Base-by-base conservation (phyloP, 1,140 invertebrate species). In the Hyles vespertilio region DNA sequence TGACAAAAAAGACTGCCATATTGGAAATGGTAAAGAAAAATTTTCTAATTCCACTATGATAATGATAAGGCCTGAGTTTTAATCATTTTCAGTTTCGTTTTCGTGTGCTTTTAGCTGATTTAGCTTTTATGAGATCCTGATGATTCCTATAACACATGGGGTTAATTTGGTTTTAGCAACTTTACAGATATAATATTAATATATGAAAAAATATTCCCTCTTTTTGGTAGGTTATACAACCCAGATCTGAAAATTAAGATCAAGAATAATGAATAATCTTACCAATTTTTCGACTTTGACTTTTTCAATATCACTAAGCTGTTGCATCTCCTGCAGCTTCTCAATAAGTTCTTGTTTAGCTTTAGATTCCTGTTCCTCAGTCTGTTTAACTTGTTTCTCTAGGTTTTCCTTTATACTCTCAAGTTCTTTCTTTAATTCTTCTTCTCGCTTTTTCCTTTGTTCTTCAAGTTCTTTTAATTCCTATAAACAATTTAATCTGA, bases 271-370 rank as follows among this genome's bases (percentile, higher is more conserved):
- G 22, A 36, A 52, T 11, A 10, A 36, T 56, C 9, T 79, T 64
- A 87, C 75, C 36, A 92, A 67, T 67, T 88, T 81, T 49, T 87
- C 81, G 59, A 90, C 85, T 56, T 87, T 87, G 52, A 65, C 72
- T 63, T 91, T 91, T 51, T 92, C 90, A 50, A 90, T 81, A 49
- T 86, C 77, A 10, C 82, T 84, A 1, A 82, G 65, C 57, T 80
- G 89, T 50, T 89, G 87, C 85, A 89, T 88, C 32, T 87, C 74
- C 55, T 89, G 81, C 67, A 90, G 84, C 71, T 91, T 80, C 22
- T 87, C 71, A 36, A 70, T 84, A 48, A 91, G 84, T 56, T 78
- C 75, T 40, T 87, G 67, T 60, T 91, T 89, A 3, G 90, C 72
- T 47, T 72, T 70, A 40, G 80, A 75, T 66, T 89, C 90, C 45